Evolutionary conservation across 2,888 invertebrate genomes (phyloP).

Genomic region (Chrysotoxum bicinctum): DNA sequence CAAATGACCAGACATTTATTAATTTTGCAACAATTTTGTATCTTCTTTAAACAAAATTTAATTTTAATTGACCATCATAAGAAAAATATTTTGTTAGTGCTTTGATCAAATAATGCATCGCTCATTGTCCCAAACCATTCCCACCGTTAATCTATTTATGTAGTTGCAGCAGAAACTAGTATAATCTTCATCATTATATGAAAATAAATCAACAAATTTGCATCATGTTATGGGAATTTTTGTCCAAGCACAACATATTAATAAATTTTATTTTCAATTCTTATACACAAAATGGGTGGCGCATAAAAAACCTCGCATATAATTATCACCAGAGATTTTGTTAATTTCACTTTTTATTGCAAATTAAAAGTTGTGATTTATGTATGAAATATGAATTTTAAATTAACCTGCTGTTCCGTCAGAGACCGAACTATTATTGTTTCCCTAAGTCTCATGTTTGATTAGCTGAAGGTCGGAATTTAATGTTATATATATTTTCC

Average conservation of each 20-base stretch:
- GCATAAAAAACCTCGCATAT: not conserved
- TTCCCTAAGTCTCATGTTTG: not conserved
- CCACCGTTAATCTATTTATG: not conserved
- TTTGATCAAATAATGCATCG: too few relatives aligned
- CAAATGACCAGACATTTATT: too few relatives aligned
- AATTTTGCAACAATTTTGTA: too few relatives aligned
- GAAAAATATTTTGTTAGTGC: too few relatives aligned
- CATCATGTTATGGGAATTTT: constrained; percentile 24
- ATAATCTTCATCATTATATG: not conserved
- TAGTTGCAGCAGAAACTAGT: too few relatives aligned
- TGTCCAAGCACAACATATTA: not conserved
- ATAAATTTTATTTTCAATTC: constrained; percentile 1
- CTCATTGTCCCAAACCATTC: not conserved
- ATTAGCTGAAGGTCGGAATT: constrained; percentile 2
- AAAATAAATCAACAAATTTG: not conserved
- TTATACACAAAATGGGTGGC: not conserved
- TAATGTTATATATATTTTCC: not conserved
- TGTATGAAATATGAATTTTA: constrained; percentile 16
- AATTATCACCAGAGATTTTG: constrained; percentile 5
- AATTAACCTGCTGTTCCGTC: not conserved
- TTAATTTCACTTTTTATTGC: constrained; percentile 13
- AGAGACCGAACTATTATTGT: not conserved
- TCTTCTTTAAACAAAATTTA: too few relatives aligned
- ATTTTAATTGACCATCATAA: too few relatives aligned
- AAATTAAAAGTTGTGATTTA: constrained; percentile 30